Conservation (phyloP, 1,140 invertebrate genomes). For the Macrotrachela quadricornifera region DNA sequence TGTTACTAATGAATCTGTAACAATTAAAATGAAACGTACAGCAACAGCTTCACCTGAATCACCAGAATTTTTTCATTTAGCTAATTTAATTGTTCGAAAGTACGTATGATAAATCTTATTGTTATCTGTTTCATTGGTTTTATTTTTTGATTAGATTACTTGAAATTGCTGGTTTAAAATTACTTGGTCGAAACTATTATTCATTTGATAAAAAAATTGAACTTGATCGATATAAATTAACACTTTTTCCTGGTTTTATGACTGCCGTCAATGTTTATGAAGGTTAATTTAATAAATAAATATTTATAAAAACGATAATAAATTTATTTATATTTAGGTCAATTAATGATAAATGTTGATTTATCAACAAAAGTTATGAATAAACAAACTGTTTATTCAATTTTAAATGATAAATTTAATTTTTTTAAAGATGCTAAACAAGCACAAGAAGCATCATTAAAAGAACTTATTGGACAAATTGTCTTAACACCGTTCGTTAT, state of each 20-base stretch:
- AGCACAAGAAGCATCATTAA: too few relatives aligned
- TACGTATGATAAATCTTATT: neutral
- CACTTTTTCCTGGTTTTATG: slow-evolving; percentile 63
- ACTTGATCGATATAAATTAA: slow-evolving; percentile 30
- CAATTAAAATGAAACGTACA: slow-evolving; percentile 4
- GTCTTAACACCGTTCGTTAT: slow-evolving; percentile 43
- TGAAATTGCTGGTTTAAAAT: slow-evolving; percentile 3
- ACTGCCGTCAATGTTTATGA: slow-evolving; percentile 60
- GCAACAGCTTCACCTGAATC: neutral
- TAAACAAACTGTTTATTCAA: slow-evolving; percentile 33
- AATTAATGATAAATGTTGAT: slow-evolving; percentile 14
- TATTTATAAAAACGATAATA: slow-evolving; percentile 50
- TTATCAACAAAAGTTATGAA: slow-evolving; percentile 25
- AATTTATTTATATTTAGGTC: slow-evolving; percentile 42
- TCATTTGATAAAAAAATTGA: too few relatives aligned
- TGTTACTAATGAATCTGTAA: neutral
- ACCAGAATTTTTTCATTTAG: slow-evolving; percentile 5
- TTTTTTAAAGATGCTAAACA: slow-evolving; percentile 39
- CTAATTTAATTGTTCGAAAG: slow-evolving; percentile 5
- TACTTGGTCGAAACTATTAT: slow-evolving; percentile 4
- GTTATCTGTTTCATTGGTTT: neutral
- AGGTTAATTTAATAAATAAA: slow-evolving; percentile 54
- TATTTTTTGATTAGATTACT: neutral
- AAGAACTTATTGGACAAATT: slow-evolving; percentile 13
- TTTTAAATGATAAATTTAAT: slow-evolving; percentile 46